phyloP scores from a whole-genome alignment of 53 echinoderm and acorn worm genomes.

The Stichopus horrens region DNA sequence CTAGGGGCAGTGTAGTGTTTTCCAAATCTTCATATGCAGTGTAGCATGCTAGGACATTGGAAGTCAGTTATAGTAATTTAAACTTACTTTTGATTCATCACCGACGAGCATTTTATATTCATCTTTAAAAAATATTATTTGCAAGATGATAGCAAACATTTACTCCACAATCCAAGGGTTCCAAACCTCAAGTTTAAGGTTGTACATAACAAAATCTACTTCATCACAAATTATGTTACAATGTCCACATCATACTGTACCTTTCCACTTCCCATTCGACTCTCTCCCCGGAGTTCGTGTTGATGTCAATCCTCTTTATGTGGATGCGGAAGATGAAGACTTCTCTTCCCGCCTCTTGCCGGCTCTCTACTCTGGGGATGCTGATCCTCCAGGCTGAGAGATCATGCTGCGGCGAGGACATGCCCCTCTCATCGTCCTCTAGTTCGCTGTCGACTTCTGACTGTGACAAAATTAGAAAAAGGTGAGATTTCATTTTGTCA shows the following conservation, averaged over 20 bases:
- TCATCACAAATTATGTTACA: background rate
- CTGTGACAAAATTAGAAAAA: slow-evolving; percentile 40
- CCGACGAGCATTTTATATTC: too few relatives aligned
- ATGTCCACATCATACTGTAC: slow-evolving; percentile 45
- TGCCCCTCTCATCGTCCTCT: slow-evolving; percentile 71
- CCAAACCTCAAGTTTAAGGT: too few relatives aligned
- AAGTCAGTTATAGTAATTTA: too few relatives aligned
- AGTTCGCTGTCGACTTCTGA: slow-evolving; percentile 65
- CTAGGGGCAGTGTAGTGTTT: too few relatives aligned
- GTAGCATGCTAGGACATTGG: too few relatives aligned
- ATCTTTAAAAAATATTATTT: too few relatives aligned
- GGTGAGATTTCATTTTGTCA: background rate
- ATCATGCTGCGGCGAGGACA: slow-evolving; percentile 86
- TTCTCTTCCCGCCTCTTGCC: slow-evolving; percentile 75
- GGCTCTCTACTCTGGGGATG: slow-evolving; percentile 71
- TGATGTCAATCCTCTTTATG: slow-evolving; percentile 85
- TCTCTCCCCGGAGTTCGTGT: slow-evolving; percentile 68
- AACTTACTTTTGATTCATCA: too few relatives aligned
- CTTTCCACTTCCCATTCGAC: slow-evolving; percentile 92
- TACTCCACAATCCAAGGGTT: too few relatives aligned
- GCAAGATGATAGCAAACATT: too few relatives aligned
- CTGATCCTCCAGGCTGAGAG: slow-evolving; percentile 92
- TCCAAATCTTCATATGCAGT: too few relatives aligned
- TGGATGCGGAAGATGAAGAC: slow-evolving; percentile 73
- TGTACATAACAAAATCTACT: background rate